Percentiles rank a stretch among this genome's conserved stretches.
These are phyloP conservation scores for Agelastica alni DNA, from an alignment of 2,888 invertebrate genomes.

Conservation along the genomic window DNA sequence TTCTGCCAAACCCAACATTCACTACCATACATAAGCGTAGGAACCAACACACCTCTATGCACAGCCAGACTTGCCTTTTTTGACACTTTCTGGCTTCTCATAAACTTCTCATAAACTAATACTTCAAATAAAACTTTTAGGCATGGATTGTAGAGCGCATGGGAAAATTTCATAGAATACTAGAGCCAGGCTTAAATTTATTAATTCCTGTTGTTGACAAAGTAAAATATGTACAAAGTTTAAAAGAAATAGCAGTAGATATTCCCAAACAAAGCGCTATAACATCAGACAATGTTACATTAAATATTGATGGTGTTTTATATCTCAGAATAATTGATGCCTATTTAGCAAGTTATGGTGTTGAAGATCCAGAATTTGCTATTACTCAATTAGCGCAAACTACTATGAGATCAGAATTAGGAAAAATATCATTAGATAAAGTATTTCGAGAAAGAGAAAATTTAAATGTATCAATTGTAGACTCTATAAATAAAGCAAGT, in stretches of 20 bases:
- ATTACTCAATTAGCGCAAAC: conserved; percentile 99
- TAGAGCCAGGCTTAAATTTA: conserved; percentile 94
- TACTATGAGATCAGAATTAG: conserved; percentile 98
- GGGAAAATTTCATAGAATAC: conserved; percentile 92
- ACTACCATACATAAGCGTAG: too few species aligned
- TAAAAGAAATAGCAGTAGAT: conserved; percentile 99
- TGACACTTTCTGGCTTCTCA: too few species aligned
- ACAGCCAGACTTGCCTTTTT: too few species aligned
- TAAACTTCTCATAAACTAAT: background rate
- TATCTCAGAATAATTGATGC: conserved; percentile 93
- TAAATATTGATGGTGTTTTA: conserved; percentile 95
- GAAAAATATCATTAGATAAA: conserved; percentile 95
- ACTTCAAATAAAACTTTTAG: conserved; percentile 58
- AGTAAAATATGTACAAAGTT: conserved; percentile 95
- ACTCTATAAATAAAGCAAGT: conserved; percentile 96
- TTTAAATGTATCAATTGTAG: conserved; percentile 92
- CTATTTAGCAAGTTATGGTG: conserved; percentile 94
- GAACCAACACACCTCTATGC: too few species aligned
- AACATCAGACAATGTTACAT: conserved; percentile 95
- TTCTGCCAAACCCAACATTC: too few species aligned
- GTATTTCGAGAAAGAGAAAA: conserved; percentile 96
- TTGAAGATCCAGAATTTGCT: conserved; percentile 99
- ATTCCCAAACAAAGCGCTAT: conserved; percentile 99
- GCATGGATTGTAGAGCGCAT: conserved; percentile 98
- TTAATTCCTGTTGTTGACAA: conserved; percentile 89